A percentile compares a stretch with the other conserved stretches of the same genome.
phyloP scores from a whole-genome alignment of 2,113 vertebrate genomes.

The Choloepus hoffmanni region DNA sequence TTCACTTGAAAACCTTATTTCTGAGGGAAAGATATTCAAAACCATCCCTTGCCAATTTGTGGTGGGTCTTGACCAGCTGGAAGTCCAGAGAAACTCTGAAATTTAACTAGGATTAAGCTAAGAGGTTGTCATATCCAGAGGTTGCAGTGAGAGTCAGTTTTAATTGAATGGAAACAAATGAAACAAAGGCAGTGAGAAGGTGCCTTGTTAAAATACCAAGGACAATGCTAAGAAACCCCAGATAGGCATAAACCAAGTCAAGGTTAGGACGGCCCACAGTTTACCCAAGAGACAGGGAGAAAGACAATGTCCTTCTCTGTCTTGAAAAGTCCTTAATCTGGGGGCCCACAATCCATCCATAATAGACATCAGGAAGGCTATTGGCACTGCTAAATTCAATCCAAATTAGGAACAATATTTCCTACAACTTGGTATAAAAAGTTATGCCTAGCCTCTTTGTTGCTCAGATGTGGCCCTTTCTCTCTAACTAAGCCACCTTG shows the following conservation, averaged over 20 bases:
- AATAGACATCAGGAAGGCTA: not conserved
- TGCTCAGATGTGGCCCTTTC: too few species aligned
- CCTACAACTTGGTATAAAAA: not conserved
- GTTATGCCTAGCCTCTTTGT: not conserved
- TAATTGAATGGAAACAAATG: not conserved
- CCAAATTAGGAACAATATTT: not conserved
- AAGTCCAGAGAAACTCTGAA: constrained; percentile 11
- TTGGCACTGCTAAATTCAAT: not conserved
- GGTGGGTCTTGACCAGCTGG: not conserved
- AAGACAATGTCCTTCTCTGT: not conserved
- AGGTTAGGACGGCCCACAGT: not conserved
- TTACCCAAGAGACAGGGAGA: not conserved
- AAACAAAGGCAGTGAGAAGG: not conserved
- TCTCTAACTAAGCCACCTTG: too few species aligned
- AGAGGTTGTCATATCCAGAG: not conserved
- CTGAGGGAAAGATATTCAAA: constrained; percentile 1
- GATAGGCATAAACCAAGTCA: not conserved
- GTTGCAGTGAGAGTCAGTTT: not conserved
- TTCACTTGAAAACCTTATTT: constrained; percentile 30
- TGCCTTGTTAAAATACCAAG: not conserved
- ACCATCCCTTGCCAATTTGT: not conserved
- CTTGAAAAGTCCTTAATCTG: not conserved
- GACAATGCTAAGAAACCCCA: not conserved
- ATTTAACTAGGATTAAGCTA: not conserved
- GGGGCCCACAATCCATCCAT: not conserved